Base-by-base conservation (phyloP, 2,113 vertebrate species). In the Istiophorus platypterus region DNA sequence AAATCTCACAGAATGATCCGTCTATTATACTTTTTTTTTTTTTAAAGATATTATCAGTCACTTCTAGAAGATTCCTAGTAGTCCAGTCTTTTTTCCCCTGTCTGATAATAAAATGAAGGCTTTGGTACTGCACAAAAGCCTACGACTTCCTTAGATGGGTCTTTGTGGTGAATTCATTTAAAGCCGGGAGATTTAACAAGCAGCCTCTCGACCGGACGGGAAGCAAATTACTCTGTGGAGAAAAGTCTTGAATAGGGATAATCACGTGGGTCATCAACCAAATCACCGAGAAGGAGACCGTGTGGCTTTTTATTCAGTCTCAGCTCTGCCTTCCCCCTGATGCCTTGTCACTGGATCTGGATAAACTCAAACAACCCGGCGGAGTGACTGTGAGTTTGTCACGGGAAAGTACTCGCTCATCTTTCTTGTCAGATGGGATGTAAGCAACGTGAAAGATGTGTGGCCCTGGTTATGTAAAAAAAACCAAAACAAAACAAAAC, bases 161-260 rank as follows among this genome's bases (percentile, higher is more conserved):
- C 12, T 45, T 78, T 73, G 22, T n/a, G 42, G 41, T 52, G 24
- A 22, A 24, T 68, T 14, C 10, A 34, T 64, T 58, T 18, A n/a
- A 49, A 27, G 42, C 59, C 17, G 8, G 41, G 12, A 22, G 0
- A 27, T 74, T 34, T n/a, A 7, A 29, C 22, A 65, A 31, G 13
- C 5, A 31, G 45, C 6, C 51, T 20, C 42, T 29, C 27, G 9
- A n/a, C 34, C 12, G n/a, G 5, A 49, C 14, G 39, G 29, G 24
- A 27, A 76, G 65, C 37, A 67, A 62, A 27, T 39, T 49, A 22
- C 77, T 34, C 59, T n/a, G 24, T 24, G 72, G 18, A 59, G 37
- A 49, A 37, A 18, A 26, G n/a, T 45, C 27, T 31, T 51, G 26
- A 76, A 65, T n/a, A n/a, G n/a, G n/a, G n/a, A n/a, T 47, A 67